phyloP scores from a whole-genome alignment of 64 coral and sea anemone species.

The Acropora tenuis region DNA sequence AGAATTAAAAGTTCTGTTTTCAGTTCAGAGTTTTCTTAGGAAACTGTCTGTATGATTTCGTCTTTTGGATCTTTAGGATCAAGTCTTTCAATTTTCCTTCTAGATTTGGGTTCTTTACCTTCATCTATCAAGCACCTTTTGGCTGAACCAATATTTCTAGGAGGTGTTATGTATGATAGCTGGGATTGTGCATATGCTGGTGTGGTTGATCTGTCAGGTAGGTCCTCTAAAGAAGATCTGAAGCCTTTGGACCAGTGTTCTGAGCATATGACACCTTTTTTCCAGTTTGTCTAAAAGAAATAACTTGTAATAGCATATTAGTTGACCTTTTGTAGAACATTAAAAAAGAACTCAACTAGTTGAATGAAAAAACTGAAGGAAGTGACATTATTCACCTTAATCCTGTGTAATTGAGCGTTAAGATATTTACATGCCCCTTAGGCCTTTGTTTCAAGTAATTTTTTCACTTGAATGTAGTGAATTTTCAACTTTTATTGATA shows the following conservation, averaged over 20 bases:
- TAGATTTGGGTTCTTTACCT: conserved; percentile 1
- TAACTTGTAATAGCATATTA: conserved; percentile 10
- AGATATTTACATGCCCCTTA: conserved; percentile 20
- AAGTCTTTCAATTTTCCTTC: conserved; percentile 41
- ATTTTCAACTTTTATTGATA: conserved; percentile 36
- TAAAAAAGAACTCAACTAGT: conserved; percentile 29
- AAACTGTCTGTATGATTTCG: conserved; percentile 37
- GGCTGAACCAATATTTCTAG: conserved; percentile 17
- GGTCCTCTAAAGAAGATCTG: conserved; percentile 4
- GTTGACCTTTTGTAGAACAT: conserved; percentile 37
- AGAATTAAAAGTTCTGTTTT: neutral
- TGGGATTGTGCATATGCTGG: neutral
- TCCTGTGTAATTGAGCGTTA: conserved; percentile 1
- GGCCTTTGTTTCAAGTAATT: conserved; percentile 40
- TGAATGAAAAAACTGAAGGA: conserved; percentile 23
- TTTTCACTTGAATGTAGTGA: conserved; percentile 28
- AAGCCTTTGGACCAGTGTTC: conserved; percentile 68
- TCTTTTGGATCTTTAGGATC: conserved; percentile 30
- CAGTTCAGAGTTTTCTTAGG: conserved; percentile 13
- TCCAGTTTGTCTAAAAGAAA: neutral
- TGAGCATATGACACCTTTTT: conserved; percentile 60
- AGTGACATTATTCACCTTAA: conserved; percentile 41
- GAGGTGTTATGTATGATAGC: conserved; percentile 25
- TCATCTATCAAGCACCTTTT: conserved; percentile 45
- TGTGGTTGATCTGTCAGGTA: conserved; percentile 53